phyloP scores from a whole-genome alignment of 1,140 invertebrate species.

The Dendrolimus punctatus region DNA sequence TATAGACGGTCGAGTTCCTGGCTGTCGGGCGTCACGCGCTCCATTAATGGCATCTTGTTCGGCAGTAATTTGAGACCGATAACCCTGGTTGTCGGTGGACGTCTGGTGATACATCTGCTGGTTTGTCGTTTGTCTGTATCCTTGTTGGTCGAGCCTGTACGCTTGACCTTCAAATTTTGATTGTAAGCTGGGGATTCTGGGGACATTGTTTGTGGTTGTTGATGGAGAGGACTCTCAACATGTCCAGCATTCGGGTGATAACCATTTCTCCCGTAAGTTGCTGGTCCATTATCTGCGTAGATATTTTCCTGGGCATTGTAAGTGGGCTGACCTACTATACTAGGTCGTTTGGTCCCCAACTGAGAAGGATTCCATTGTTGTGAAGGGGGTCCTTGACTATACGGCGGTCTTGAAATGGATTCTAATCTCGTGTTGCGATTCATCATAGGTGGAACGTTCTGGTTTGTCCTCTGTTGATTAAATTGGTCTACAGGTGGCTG shows the following conservation, averaged over 20 bases:
- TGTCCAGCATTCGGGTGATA: conserved; percentile 46
- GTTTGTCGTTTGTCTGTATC: conserved; percentile 31
- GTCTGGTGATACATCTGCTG: conserved; percentile 22
- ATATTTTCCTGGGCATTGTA: conserved; percentile 33
- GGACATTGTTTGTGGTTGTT: conserved; percentile 24
- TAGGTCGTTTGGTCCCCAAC: conserved; percentile 42
- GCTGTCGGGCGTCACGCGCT: conserved; percentile 46
- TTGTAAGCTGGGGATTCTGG: conserved; percentile 35
- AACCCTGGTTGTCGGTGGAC: conserved; percentile 30
- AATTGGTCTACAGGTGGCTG: conserved; percentile 16
- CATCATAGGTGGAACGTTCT: conserved; percentile 43
- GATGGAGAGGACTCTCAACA: conserved; percentile 34
- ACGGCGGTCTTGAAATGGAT: conserved; percentile 28
- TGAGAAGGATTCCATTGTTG: conserved; percentile 52
- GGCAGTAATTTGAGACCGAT: conserved; percentile 22
- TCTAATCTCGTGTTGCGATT: conserved; percentile 49
- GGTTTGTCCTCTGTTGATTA: conserved; percentile 44
- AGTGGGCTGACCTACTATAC: conserved; percentile 47
- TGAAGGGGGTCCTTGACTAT: conserved; percentile 37
- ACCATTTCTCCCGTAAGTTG: conserved; percentile 43
- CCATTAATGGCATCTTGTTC: conserved; percentile 47
- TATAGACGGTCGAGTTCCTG: conserved; percentile 74
- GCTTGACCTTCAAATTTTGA: conserved; percentile 28
- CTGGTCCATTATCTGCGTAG: conserved; percentile 35
- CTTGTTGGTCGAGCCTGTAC: conserved; percentile 32